phyloP scores from a whole-genome alignment of 2,797 vertebrate genomes.

The Scomberomorus guttatus region DNA sequence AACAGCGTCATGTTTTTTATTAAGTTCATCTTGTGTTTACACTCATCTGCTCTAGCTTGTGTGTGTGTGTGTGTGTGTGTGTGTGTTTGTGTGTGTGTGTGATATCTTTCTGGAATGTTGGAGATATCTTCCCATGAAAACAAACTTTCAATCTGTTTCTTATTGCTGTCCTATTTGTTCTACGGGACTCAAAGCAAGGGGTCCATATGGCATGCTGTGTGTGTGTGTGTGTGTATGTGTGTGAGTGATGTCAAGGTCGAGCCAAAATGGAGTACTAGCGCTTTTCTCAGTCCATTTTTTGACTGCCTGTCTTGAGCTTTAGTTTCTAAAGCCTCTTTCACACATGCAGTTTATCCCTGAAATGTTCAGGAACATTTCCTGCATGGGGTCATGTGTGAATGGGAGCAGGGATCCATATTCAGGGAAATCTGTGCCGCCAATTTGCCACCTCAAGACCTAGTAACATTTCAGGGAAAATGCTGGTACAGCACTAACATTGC shows the following conservation, averaged over 20 bases:
- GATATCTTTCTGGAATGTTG: conserved; percentile 66
- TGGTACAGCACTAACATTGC: too few relatives aligned
- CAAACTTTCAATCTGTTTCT: conserved; percentile 75
- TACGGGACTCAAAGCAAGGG: conserved; percentile 63
- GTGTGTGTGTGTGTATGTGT: conserved; percentile 24
- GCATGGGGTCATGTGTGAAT: too few relatives aligned
- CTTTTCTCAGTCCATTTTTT: conserved; percentile 27
- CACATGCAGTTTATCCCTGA: too few relatives aligned
- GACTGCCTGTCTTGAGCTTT: neutral
- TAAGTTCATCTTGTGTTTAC: conserved; percentile 64
- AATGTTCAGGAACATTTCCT: too few relatives aligned
- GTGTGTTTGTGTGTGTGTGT: conserved; percentile 24
- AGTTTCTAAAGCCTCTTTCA: neutral
- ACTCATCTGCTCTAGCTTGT: conserved; percentile 43
- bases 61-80: conserved; percentile 23
- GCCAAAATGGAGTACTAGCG: conserved; percentile 38
- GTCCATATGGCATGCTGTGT: conserved; percentile 65
- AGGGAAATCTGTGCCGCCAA: too few relatives aligned
- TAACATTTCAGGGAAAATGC: too few relatives aligned
- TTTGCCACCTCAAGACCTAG: too few relatives aligned
- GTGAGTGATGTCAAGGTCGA: conserved; percentile 43
- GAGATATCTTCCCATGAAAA: conserved; percentile 70
- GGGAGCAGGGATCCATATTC: too few relatives aligned
- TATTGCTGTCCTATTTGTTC: conserved; percentile 72
- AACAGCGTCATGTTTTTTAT: conserved; percentile 57